Conservation (phyloP, 1,140 invertebrate species). For the Lordiphosa clarofinis region DNA sequence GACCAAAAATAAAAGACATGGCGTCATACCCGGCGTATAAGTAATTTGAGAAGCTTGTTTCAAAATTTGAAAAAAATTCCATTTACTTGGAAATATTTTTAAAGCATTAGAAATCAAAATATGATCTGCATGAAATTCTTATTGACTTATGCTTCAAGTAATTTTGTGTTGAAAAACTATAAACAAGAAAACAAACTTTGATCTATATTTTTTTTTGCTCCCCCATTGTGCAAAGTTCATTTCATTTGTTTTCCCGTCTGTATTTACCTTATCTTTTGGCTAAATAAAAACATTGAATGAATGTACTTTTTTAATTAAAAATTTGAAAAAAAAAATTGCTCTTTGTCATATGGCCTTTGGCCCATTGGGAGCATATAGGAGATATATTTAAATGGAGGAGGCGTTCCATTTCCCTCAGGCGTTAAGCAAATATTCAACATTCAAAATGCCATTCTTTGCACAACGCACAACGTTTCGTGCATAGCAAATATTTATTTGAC, state of each 20-base stretch:
- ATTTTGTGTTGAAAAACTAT: too few relatives aligned
- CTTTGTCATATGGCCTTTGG: slow-evolving; percentile 38
- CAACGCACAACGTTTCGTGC: slow-evolving; percentile 42
- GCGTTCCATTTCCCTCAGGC: slow-evolving; percentile 19
- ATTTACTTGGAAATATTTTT: not conserved
- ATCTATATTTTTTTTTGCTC: slow-evolving; percentile 1
- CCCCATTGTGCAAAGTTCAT: slow-evolving; percentile 13
- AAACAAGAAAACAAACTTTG: not conserved
- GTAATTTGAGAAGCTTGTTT: slow-evolving; percentile 46
- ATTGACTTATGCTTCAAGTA: too few relatives aligned
- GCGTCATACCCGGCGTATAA: slow-evolving; percentile 16
- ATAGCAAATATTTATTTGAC: slow-evolving; percentile 60
- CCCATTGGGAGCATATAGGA: slow-evolving; percentile 20
- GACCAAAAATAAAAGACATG: not conserved
- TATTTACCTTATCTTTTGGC: slow-evolving; percentile 42
- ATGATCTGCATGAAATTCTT: too few relatives aligned
- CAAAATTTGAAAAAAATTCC: slow-evolving; percentile 10
- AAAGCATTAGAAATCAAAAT: slow-evolving; percentile 6
- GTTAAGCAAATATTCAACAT: slow-evolving; percentile 50
- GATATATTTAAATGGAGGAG: slow-evolving; percentile 13
- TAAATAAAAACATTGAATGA: slow-evolving; percentile 40
- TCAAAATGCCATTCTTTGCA: slow-evolving; percentile 57
- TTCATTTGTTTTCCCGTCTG: not conserved
- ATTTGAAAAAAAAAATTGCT: slow-evolving; percentile 2
- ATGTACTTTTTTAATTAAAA: slow-evolving; percentile 58